These are phyloP conservation scores for Limnodromus scolopaceus DNA, from an alignment of 2,797 vertebrate species.

Conservation along the genomic window DNA sequence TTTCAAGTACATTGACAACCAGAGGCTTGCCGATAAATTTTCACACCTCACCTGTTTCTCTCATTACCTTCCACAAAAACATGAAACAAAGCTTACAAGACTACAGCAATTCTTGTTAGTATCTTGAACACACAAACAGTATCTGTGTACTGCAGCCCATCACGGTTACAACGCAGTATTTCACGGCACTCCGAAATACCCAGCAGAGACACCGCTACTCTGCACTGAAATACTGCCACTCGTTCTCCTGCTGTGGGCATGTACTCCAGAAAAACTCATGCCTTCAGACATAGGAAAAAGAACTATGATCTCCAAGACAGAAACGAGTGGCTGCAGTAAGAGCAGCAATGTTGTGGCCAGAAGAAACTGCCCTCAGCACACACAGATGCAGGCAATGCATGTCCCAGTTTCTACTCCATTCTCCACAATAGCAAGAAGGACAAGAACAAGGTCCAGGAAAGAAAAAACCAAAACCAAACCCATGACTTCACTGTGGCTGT, in stretches of 20 bases:
- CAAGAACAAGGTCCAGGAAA: neutral
- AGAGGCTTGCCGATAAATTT: neutral
- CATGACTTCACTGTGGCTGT: neutral
- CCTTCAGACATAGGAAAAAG: neutral
- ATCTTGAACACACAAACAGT: neutral
- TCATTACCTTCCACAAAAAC: neutral
- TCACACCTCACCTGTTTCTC: neutral
- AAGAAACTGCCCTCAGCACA: neutral
- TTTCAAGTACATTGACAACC: neutral
- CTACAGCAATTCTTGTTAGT: neutral
- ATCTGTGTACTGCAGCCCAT: neutral
- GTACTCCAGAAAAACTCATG: neutral
- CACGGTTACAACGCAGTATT: neutral
- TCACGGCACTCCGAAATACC: neutral
- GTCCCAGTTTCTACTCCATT: neutral
- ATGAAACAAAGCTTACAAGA: neutral
- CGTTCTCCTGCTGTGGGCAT: neutral
- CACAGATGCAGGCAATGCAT: fast-evolving
- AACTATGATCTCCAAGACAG: neutral
- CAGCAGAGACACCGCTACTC: neutral
- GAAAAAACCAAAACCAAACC: neutral
- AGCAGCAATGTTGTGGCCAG: neutral
- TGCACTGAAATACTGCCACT: neutral
- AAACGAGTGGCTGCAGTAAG: neutral
- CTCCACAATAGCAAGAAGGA: neutral